Evolutionary conservation across 2,797 vertebrate genomes (phyloP).

Genomic region (Crax fasciolata): DNA sequence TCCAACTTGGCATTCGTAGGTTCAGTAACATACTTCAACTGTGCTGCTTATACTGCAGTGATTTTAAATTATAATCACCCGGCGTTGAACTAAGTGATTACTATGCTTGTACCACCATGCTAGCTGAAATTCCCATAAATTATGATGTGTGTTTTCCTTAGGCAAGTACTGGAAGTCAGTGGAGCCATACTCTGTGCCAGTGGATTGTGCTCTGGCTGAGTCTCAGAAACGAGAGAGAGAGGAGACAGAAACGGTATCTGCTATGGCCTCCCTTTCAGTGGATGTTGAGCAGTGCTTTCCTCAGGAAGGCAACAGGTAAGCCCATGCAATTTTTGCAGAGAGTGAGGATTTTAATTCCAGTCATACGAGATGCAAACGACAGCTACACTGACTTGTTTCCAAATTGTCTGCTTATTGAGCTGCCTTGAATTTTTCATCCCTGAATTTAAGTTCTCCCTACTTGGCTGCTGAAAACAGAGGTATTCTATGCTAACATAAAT

Average conservation of each 20-base stretch:
- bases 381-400: neutral
- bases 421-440: neutral
- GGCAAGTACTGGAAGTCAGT: constrained; percentile 87
- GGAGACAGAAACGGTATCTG: constrained; percentile 83
- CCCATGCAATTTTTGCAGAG: neutral
- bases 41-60: constrained; percentile 37
- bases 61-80: constrained; percentile 73
- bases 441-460: neutral
- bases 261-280: constrained; percentile 85
- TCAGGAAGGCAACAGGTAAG: constrained; percentile 83
- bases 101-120: constrained; percentile 67
- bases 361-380: neutral
- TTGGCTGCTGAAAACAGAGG: neutral
- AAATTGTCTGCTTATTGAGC: neutral
- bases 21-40: constrained; percentile 72
- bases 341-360: neutral
- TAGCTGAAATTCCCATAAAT: constrained; percentile 75
- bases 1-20: constrained; percentile 73
- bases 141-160: constrained; percentile 78
- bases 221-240: constrained; percentile 82
- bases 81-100: constrained; percentile 66
- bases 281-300: constrained; percentile 81
- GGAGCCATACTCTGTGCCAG: constrained; percentile 76
- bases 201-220: constrained; percentile 79
- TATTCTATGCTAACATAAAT: neutral